Evolutionary conservation across 2,113 vertebrate genomes (phyloP), one percentile per base, ranked within the genome.

Genomic region (Patagioenas fasciata): DNA sequence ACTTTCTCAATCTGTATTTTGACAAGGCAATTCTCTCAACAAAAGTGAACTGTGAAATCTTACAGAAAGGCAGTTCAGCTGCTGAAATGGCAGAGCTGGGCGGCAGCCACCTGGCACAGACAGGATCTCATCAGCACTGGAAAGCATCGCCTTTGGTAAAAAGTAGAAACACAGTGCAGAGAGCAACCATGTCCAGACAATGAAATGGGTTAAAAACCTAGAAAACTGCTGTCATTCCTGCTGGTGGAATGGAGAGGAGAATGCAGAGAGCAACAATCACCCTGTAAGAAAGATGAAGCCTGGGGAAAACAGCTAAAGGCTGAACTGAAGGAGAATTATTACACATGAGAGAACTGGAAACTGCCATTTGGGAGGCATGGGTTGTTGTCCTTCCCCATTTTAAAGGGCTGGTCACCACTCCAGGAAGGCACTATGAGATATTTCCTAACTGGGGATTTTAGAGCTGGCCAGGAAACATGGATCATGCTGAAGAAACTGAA

Each of bases 41-140:
- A 60, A 53, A 88, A 91, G 31, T 32, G 42, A 92, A 66, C 91
- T 38, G 20, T 78, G 90, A 94, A 93, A 85, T 74, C 42, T 93
- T 91, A 64, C 53, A 90, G 56, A 83, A 88, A 90, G 47, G 9
- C 53, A 88, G 28, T 51, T 83, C 64, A 78, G 32, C 71, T 82
- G 62, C 87, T 93, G 51, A 93, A 94, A 57, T 36, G 32, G 42
- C 61, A 80, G 60, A 82, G 74, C 24, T 86, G 60, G 61, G 60
- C 4, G 3, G 53, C 58, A 90, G 50, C 42, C 67, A 89, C 38
- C n/a, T 70, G 56, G 51, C 60, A 85, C 5, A 1, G 66, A 44
- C 18, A 71, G 20, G 8, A 56, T 60, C 47, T 86, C 71, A 81
- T 85, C 60, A 90, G 60, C 8, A 0, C 8, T n/a, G 65, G 72